phyloP scores from a whole-genome alignment of 2,113 vertebrate species.

The Dendrocopos noguchii region DNA sequence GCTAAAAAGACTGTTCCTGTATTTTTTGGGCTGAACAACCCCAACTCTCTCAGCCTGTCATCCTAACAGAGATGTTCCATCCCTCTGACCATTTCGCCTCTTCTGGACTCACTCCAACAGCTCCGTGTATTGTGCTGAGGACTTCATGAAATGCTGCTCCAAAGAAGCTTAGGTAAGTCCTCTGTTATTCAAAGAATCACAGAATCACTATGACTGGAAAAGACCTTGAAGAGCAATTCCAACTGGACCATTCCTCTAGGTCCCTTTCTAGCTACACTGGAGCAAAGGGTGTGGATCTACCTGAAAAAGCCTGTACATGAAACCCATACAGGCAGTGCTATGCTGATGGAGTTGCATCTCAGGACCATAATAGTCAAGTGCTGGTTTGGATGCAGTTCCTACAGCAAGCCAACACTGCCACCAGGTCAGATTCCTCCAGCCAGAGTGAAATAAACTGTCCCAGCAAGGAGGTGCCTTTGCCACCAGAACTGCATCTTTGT shows the following conservation, averaged over 20 bases:
- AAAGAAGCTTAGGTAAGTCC: background rate
- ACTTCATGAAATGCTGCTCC: background rate
- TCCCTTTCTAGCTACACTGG: background rate
- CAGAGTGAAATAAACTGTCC: background rate
- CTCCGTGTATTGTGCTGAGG: no score
- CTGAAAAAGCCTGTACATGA: background rate
- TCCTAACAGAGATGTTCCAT: background rate
- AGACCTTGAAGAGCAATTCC: no score
- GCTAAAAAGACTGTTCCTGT: background rate
- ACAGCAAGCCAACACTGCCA: accelerated
- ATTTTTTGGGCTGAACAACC: background rate
- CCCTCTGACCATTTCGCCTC: background rate
- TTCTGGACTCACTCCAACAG: no score
- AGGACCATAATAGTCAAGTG: background rate
- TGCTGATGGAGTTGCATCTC: background rate
- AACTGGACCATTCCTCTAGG: background rate
- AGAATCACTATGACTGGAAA: no score
- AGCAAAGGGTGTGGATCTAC: background rate
- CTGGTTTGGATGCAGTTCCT: background rate
- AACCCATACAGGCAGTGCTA: accelerated
- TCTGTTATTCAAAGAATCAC: no score
- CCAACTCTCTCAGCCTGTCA: no score
- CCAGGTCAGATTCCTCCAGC: background rate
- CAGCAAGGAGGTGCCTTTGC: background rate
- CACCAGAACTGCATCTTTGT: accelerated